phyloP scores from a whole-genome alignment of 2,113 vertebrate species.

The Ursus arctos region DNA sequence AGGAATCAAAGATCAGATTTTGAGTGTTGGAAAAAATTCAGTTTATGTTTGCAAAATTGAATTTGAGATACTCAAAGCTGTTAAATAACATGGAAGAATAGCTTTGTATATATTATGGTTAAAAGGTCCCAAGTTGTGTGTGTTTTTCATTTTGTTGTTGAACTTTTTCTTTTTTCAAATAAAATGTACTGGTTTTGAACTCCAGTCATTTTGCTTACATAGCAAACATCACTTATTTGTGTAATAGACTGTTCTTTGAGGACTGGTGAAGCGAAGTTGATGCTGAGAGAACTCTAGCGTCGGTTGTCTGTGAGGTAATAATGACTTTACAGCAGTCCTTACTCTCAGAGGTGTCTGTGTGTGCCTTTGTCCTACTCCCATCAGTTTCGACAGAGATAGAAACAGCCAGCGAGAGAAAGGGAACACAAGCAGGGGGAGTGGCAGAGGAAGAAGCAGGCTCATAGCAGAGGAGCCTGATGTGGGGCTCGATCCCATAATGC shows the following conservation, averaged over 20 bases:
- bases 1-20: slow-evolving; percentile 22
- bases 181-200: background rate
- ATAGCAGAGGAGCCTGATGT: too few species aligned
- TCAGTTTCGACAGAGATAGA: background rate
- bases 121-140: background rate
- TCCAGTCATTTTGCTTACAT: background rate
- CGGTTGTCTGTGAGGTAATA: background rate
- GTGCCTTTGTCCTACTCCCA: background rate
- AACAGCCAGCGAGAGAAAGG: too few species aligned
- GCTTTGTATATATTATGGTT: background rate
- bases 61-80: slow-evolving; percentile 7
- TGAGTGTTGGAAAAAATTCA: background rate
- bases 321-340: background rate
- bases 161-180: background rate
- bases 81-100: background rate
- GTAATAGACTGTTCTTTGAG: background rate
- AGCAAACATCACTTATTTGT: background rate
- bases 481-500: too few species aligned
- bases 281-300: background rate
- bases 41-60: background rate
- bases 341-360: background rate
- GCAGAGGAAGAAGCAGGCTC: too few species aligned
- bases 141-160: slow-evolving; percentile 14
- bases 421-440: too few species aligned
- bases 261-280: background rate